These are phyloP conservation scores for Pangasius larnaudii DNA, from an alignment of 2,797 vertebrate species.

Conservation along the genomic window DNA sequence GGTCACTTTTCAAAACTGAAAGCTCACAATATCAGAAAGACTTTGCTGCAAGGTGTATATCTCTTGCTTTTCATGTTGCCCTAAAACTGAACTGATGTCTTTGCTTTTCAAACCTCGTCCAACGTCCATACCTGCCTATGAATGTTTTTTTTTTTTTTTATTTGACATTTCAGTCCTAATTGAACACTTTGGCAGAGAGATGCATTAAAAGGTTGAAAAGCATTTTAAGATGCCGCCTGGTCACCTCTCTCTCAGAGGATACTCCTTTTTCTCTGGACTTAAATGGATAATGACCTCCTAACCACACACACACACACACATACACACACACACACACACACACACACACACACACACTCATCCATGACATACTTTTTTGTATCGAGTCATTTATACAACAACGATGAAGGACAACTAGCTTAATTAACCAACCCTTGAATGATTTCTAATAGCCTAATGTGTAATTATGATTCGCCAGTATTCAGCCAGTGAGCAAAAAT, in stretches of 20 bases:
- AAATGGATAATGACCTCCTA: conserved; percentile 48
- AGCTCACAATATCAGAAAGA: background rate
- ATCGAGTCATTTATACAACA: conserved; percentile 34
- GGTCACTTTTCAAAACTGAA: background rate
- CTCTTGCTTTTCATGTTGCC: background rate
- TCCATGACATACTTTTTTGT: background rate
- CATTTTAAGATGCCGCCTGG: conserved; percentile 35
- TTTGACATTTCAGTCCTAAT: background rate
- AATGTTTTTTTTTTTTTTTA: background rate
- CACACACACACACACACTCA: conserved; percentile 24
- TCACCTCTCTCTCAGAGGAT: conserved; percentile 20
- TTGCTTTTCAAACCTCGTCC: background rate
- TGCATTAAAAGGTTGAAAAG: conserved; percentile 38
- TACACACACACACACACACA: conserved; percentile 16
- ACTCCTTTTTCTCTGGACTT: conserved; percentile 10
- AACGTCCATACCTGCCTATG: background rate
- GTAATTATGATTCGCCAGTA: conserved; percentile 51
- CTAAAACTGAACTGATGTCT: background rate
- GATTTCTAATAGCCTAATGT: conserved; percentile 51
- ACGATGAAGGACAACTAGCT: conserved; percentile 29
- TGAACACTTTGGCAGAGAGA: conserved; percentile 30
- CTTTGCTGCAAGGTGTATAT: background rate
- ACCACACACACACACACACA: conserved; percentile 27
- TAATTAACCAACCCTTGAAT: conserved; percentile 47
- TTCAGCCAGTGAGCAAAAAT: conserved; percentile 55